phyloP scores from a whole-genome alignment of 2,888 invertebrate genomes.

The Lamproptera curius region DNA sequence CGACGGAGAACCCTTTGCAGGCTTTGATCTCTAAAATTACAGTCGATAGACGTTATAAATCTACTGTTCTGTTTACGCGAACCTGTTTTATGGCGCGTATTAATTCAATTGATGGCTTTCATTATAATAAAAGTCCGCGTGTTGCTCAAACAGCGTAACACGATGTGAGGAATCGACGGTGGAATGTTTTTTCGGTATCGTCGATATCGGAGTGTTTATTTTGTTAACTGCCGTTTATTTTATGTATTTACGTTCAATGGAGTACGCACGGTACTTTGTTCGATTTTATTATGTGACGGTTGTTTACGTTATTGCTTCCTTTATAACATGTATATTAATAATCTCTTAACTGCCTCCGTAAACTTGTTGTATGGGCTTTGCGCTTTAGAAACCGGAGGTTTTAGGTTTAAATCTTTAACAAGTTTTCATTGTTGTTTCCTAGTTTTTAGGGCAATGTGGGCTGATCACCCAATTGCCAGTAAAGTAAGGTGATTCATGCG shows the following conservation, averaged over 20 bases:
- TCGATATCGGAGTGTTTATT: slow-evolving; percentile 6
- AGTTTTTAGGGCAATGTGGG: no score
- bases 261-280: no score
- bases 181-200: slow-evolving; percentile 11
- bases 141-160: slow-evolving; percentile 11
- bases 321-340: no score
- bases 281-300: no score
- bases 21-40: slow-evolving; percentile 29
- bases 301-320: no score
- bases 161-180: not conserved
- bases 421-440: no score
- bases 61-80: slow-evolving; percentile 19
- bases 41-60: slow-evolving; percentile 17
- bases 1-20: slow-evolving; percentile 28
- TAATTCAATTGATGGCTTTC: slow-evolving; percentile 22
- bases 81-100: slow-evolving; percentile 21
- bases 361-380: no score
- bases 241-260: not conserved
- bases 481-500: no score
- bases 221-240: not conserved
- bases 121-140: slow-evolving; percentile 18
- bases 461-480: no score
- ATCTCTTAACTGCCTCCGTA: no score
- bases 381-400: no score
- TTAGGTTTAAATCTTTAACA: no score